These are phyloP conservation scores for Enchytraeus crypticus DNA, from an alignment of 2,888 invertebrate genomes.

Conservation along the genomic window DNA sequence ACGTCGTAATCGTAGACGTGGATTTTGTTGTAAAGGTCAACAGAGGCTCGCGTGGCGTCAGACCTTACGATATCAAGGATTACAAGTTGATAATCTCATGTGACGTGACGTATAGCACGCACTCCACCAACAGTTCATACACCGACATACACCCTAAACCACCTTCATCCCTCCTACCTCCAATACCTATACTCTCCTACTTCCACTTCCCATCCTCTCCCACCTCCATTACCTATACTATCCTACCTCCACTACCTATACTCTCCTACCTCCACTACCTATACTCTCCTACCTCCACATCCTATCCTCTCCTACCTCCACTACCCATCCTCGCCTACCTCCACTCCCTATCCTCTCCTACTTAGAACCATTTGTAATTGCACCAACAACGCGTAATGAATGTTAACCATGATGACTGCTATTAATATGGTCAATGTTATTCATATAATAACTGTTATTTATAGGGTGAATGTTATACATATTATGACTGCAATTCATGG, in stretches of 20 bases:
- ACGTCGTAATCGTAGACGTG: no score
- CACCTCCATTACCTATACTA: not conserved
- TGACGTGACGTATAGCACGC: no score
- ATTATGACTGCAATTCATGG: no score
- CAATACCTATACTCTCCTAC: not conserved
- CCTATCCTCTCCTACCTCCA: not conserved
- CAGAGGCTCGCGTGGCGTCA: no score
- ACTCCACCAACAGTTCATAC: no score
- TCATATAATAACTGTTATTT: no score
- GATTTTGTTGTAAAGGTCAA: no score
- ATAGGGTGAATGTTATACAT: no score
- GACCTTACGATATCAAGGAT: no score
- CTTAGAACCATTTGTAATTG: not conserved
- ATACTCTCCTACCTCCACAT: not conserved
- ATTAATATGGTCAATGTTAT: no score
- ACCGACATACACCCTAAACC: not conserved
- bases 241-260: not conserved
- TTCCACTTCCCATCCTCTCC: not conserved
- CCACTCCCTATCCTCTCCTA: not conserved
- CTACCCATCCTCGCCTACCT: not conserved
- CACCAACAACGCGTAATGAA: not conserved
- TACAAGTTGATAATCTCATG: no score
- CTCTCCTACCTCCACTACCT: not conserved
- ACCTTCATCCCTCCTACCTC: not conserved
- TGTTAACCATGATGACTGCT: no score